A percentile compares a stretch with the other conserved stretches of the same genome.
These are phyloP conservation scores for Heloderma charlesbogerti DNA, from an alignment of 2,113 vertebrate species.

Conservation along the genomic window DNA sequence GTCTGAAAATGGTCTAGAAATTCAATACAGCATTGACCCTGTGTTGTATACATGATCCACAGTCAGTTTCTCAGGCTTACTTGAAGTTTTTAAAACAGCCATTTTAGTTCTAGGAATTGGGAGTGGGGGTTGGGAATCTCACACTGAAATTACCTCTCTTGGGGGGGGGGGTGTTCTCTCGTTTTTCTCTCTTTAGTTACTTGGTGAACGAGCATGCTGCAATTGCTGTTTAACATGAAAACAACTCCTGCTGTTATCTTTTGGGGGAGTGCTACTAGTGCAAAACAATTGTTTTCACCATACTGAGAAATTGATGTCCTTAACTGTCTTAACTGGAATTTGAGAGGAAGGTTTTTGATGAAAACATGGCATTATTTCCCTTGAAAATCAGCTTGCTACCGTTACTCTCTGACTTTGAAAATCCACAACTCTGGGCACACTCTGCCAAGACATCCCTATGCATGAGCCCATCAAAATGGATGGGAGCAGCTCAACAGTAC, in stretches of 20 bases:
- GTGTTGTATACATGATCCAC: conserved; percentile 82
- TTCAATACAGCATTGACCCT: conserved; percentile 96
- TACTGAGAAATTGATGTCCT: not conserved
- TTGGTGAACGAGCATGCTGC: not conserved
- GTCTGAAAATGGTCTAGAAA: conserved; percentile 96
- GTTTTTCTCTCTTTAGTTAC: conserved; percentile 12
- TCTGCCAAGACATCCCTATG: not conserved
- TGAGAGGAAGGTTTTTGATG: not conserved
- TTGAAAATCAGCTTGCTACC: not conserved
- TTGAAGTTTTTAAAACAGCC: conserved; percentile 72
- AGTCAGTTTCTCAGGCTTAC: conserved; percentile 75
- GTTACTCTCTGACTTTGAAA: not conserved
- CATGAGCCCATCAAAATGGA: not conserved
- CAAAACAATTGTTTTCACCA: not conserved
- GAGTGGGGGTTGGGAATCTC: not conserved
- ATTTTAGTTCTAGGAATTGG: conserved; percentile 54
- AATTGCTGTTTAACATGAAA: not conserved
- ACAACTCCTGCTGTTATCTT: not conserved
- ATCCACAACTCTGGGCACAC: not conserved
- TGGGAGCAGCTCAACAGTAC: not conserved
- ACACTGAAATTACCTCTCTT: conserved; percentile 41
- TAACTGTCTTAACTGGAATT: not conserved
- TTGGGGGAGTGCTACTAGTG: not conserved
- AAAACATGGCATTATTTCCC: not conserved
- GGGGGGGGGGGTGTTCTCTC: not conserved